A percentile compares a stretch with the other conserved stretches of the same genome.
These are phyloP conservation scores for Candidula unifasciata DNA, from an alignment of 2,888 invertebrate species.

Conservation along the genomic window DNA sequence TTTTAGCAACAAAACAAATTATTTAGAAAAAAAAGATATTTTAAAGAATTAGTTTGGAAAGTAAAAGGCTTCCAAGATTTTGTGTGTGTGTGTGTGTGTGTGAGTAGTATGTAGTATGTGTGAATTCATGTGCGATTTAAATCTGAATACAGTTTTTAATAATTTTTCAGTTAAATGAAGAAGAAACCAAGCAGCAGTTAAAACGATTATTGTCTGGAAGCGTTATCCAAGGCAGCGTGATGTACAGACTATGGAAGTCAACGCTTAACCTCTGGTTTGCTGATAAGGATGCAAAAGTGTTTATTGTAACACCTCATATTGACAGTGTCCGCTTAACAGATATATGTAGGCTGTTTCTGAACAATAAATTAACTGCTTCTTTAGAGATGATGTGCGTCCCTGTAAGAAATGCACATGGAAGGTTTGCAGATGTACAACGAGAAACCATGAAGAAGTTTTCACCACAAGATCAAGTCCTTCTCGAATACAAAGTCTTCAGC, in stretches of 20 bases:
- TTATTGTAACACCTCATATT: constrained; percentile 70
- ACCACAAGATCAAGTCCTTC: constrained; percentile 63
- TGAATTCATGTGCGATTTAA: background rate
- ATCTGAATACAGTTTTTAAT: background rate
- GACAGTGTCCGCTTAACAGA: constrained; percentile 69
- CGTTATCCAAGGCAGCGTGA: constrained; percentile 64
- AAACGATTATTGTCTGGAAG: constrained; percentile 57
- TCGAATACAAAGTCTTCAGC: constrained; percentile 71
- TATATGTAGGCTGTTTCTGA: constrained; percentile 66
- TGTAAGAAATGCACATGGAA: constrained; percentile 58
- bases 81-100: too few relatives aligned
- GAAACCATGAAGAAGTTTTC: constrained; percentile 59
- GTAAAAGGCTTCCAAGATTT: too few relatives aligned
- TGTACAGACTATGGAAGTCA: constrained; percentile 73
- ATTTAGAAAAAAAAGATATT: too few relatives aligned
- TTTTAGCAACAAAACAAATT: too few relatives aligned
- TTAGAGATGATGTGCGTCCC: constrained; percentile 66
- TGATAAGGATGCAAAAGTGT: constrained; percentile 63
- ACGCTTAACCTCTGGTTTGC: constrained; percentile 70
- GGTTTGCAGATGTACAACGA: constrained; percentile 63
- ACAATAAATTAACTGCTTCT: constrained; percentile 62
- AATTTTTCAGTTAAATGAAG: constrained; percentile 16
- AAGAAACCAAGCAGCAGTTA: constrained; percentile 56
- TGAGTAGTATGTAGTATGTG: too few relatives aligned
- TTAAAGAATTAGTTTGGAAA: too few relatives aligned